Evolutionary conservation across 2,888 invertebrate species (phyloP).

Genomic region (Coenonympha glycerion): DNA sequence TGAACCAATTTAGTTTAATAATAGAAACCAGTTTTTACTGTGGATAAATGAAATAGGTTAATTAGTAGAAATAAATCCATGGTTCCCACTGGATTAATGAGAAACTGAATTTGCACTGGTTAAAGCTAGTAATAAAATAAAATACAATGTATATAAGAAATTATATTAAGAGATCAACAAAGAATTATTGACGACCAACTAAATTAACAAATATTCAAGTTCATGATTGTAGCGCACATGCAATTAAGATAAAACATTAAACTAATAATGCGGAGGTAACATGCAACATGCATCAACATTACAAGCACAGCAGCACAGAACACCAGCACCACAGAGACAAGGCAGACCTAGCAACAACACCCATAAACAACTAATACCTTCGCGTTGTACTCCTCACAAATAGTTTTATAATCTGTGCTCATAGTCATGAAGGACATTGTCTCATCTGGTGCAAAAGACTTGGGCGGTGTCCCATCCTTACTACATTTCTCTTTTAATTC

Average conservation of each 20-base stretch:
- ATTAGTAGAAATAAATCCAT: no score
- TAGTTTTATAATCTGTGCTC: conserved; percentile 83
- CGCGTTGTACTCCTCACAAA: conserved; percentile 80
- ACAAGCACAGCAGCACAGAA: conserved; percentile 37
- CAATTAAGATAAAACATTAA: conserved; percentile 37
- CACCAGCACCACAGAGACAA: conserved; percentile 29
- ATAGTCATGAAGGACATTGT: conserved; percentile 73
- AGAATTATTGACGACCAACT: neutral
- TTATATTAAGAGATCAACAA: neutral
- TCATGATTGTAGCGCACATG: conserved; percentile 33
- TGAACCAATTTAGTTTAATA: no score
- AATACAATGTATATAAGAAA: neutral
- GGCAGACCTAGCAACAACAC: conserved; percentile 37
- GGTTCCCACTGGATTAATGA: no score
- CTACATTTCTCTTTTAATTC: conserved; percentile 43
- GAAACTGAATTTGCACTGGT: no score
- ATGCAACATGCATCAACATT: conserved; percentile 39
- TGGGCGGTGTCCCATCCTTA: conserved; percentile 45
- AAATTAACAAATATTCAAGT: neutral
- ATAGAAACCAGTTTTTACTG: no score
- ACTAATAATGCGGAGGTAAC: conserved; percentile 39
- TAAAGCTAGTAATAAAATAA: neutral
- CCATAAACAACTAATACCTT: conserved; percentile 73
- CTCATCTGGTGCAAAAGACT: conserved; percentile 57
- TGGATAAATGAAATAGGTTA: no score